These are phyloP conservation scores for Andrena flavipes DNA, from an alignment of 2,888 invertebrate genomes.

Conservation along the genomic window DNA sequence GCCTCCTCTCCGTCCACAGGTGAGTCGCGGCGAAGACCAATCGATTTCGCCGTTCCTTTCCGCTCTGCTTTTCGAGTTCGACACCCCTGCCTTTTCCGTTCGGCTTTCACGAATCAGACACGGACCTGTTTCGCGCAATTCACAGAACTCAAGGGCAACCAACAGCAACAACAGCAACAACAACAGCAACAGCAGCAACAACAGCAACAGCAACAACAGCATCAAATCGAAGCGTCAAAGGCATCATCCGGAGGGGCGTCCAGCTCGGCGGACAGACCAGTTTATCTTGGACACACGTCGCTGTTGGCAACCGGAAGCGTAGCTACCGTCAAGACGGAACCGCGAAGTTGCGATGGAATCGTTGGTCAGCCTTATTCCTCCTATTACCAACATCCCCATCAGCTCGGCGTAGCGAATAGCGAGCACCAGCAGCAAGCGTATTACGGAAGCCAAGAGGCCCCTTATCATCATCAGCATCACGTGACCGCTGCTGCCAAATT, in stretches of 20 bases:
- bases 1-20: slow-evolving; percentile 81
- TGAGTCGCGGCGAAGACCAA: slow-evolving; percentile 37
- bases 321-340: slow-evolving; percentile 83
- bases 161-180: slow-evolving; percentile 75
- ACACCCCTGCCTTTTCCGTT: not conserved
- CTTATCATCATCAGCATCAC: slow-evolving; percentile 94
- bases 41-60: not conserved
- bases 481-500: slow-evolving; percentile 93
- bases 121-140: slow-evolving; percentile 1
- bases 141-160: slow-evolving; percentile 76
- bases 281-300: slow-evolving; percentile 87
- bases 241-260: slow-evolving; percentile 73
- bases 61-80: not conserved
- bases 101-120: not conserved
- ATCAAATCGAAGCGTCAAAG: slow-evolving; percentile 79
- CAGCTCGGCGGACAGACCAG: slow-evolving; percentile 79
- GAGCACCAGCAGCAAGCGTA: slow-evolving; percentile 82
- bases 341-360: slow-evolving; percentile 82
- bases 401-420: slow-evolving; percentile 78
- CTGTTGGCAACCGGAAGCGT: slow-evolving; percentile 85
- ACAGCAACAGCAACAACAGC: slow-evolving; percentile 77
- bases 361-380: slow-evolving; percentile 81
- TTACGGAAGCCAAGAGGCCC: slow-evolving; percentile 86
- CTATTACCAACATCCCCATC: slow-evolving; percentile 84
- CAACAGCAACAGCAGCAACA: slow-evolving; percentile 78